Evolutionary conservation across 2,888 invertebrate genomes (phyloP), one percentile per base, ranked within the genome.

Genomic region (Lacanobia wlatinum): DNA sequence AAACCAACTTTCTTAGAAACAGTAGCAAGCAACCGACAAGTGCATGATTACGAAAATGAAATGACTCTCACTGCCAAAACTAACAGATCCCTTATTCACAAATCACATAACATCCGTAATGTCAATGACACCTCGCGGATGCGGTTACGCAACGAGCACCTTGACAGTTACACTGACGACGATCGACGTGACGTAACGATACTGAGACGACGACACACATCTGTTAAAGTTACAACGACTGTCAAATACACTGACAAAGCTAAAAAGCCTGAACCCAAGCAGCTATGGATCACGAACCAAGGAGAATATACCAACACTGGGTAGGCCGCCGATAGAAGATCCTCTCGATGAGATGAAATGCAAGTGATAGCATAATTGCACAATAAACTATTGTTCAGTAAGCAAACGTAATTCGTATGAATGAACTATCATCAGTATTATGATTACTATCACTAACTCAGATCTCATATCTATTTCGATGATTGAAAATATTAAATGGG

Each of bases 121-220:
- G 95, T 95, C 95, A 95, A 93, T 95, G 95, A 95, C 95, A 93
- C 93, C 91, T 89, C 88, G 90, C 93, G 92, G 92, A 93, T 94
- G 92, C 90, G 85, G 89, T 95, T 95, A 91, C 93, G 92, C 91
- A 95, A 96, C 86, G 65, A 87, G 90, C 94, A 95, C 94, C 95
- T 95, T 95, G 95, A 95, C 94, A 93, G 92, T 92, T 87, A 84
- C 78, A 91, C 90, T 86, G 92, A 93, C 92, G 92, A 90, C 88
- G 89, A 90, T 87, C 79, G 67, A 63, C 55, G 80, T 92, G 92
- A 93, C 91, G 92, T 92, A 94, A 94, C 86, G 64, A 73, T 77
- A 75, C 80, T 69, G 65, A 78, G 68, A 78, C 86, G 84, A 84
- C 79, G 73, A 87, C 77, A 81, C 73, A 81, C 62, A 21, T 56